Evolutionary conservation across 1,140 invertebrate genomes (phyloP).

Genomic region (Tenebrio molitor): DNA sequence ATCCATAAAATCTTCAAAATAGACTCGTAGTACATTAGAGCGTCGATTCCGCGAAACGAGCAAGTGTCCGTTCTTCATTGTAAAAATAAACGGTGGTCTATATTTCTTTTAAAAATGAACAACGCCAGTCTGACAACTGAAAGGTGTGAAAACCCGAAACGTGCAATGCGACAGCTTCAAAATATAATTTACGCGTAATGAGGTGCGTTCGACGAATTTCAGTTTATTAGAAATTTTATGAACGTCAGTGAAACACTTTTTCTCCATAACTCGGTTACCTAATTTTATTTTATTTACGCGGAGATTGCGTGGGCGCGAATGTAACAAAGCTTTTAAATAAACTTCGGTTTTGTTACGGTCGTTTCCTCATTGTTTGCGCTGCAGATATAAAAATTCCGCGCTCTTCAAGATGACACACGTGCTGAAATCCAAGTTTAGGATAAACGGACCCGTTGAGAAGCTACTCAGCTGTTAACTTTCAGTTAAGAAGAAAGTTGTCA

Average conservation of each 20-base stretch:
- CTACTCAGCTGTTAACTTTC: neutral
- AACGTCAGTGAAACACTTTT: constrained; percentile 11
- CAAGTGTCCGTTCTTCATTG: constrained; percentile 29
- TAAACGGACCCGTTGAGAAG: neutral
- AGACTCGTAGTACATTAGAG: constrained; percentile 2
- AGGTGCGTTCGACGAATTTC: constrained; percentile 11
- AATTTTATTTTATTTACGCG: constrained; percentile 28
- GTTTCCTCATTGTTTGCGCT: constrained; percentile 22
- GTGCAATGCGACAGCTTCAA: constrained; percentile 15
- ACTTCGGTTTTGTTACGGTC: constrained; percentile 12
- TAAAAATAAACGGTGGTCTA: constrained; percentile 36
- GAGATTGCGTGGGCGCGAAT: neutral
- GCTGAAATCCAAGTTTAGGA: neutral
- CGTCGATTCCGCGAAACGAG: constrained; percentile 28
- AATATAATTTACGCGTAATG: constrained; percentile 35
- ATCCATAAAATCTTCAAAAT: neutral
- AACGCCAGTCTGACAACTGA: constrained; percentile 21
- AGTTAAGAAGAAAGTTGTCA: neutral
- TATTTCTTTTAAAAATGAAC: constrained; percentile 24
- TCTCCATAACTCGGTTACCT: constrained; percentile 20
- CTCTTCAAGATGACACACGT: neutral
- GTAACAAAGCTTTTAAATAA: constrained; percentile 13
- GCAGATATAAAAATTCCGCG: neutral
- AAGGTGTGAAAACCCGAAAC: constrained; percentile 30
- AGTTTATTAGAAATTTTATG: constrained; percentile 20